These are phyloP conservation scores for Hemibagrus wyckioides DNA, from an alignment of 2,113 vertebrate genomes.

Conservation along the genomic window DNA sequence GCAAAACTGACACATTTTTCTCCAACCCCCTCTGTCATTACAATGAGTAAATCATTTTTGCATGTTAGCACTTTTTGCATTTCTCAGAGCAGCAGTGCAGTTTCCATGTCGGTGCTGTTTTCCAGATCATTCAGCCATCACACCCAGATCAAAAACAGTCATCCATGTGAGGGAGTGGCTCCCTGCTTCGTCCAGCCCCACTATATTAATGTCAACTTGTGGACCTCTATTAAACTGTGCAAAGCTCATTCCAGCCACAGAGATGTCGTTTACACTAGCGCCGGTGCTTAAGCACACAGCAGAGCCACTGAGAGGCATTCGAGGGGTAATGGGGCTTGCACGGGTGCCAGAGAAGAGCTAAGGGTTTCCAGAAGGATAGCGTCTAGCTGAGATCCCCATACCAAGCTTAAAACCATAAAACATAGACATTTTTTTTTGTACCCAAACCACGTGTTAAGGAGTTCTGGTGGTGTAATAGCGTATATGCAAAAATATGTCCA, in stretches of 20 bases:
- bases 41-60: not conserved
- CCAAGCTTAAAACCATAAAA: slow-evolving; percentile 46
- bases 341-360: slow-evolving; percentile 55
- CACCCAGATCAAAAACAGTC: slow-evolving; percentile 58
- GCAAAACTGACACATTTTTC: not conserved
- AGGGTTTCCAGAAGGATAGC: slow-evolving; percentile 45
- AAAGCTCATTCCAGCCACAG: slow-evolving; percentile 74
- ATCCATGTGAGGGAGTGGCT: slow-evolving; percentile 40
- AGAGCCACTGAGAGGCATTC: slow-evolving; percentile 73
- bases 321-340: slow-evolving; percentile 81
- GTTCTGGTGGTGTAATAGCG: not conserved
- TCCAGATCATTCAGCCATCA: slow-evolving; percentile 37
- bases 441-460: not conserved
- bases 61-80: not conserved
- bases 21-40: slow-evolving; percentile 2
- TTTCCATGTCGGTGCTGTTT: slow-evolving; percentile 13
- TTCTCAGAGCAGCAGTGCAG: not conserved
- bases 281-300: slow-evolving; percentile 76
- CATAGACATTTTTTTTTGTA: not conserved
- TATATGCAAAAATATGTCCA: slow-evolving; percentile 19
- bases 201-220: slow-evolving; percentile 75
- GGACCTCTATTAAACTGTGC: slow-evolving; percentile 77
- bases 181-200: slow-evolving; percentile 53
- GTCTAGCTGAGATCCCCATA: slow-evolving; percentile 49
- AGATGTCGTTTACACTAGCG: slow-evolving; percentile 75